These are phyloP conservation scores for Apaloderma vittatum DNA, from an alignment of 2,113 vertebrate genomes.

Conservation along the genomic window DNA sequence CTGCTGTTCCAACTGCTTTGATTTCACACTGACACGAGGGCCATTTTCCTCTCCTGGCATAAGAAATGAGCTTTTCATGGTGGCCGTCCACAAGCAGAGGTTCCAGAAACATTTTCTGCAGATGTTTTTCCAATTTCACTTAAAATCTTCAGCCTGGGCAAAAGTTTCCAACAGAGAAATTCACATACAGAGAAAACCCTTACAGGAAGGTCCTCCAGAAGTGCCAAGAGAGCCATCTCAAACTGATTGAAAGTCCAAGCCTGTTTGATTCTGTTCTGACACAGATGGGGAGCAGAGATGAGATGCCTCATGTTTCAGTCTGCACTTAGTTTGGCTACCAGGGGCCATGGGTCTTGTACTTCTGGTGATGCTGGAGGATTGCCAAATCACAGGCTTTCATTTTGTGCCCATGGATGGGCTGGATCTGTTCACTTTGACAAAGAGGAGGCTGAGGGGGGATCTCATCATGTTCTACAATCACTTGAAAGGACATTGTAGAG, in stretches of 20 bases:
- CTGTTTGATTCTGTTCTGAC: background rate
- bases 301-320: background rate
- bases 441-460: too few relatives aligned
- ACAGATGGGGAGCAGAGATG: background rate
- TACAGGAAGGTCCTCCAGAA: background rate
- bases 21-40: background rate
- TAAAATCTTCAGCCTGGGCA: background rate
- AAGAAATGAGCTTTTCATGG: background rate
- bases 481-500: too few relatives aligned
- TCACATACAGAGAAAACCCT: background rate
- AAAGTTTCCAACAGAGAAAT: background rate
- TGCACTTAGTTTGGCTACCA: background rate
- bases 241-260: background rate
- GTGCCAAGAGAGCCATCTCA: background rate
- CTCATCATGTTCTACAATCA: too few relatives aligned
- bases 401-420: background rate
- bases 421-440: too few relatives aligned
- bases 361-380: background rate
- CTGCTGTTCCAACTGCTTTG: background rate
- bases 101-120: background rate
- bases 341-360: fast-evolving
- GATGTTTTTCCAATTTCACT: background rate
- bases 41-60: background rate
- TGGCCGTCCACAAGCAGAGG: background rate
- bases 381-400: background rate